Percentiles rank a stretch among this genome's conserved stretches.
Conservation (phyloP, 1,140 invertebrate genomes). For the Vollenhovia emeryi region DNA sequence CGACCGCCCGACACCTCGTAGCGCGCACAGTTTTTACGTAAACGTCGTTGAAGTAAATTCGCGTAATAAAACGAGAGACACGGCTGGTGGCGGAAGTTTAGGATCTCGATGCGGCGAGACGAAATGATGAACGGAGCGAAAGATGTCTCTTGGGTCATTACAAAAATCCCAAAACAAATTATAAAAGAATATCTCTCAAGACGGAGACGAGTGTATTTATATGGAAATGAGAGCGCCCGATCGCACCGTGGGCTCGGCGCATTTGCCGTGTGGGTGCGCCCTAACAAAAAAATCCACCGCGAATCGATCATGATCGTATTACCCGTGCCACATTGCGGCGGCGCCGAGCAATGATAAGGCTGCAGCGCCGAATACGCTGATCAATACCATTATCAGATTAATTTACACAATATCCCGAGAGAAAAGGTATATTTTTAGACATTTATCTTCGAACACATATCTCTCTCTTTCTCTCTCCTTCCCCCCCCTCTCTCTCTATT, state of each 20-base stretch:
- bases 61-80: neutral
- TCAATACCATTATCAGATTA: neutral
- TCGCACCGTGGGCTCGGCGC: neutral
- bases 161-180: neutral
- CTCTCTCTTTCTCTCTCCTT: no score
- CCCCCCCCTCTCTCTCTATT: no score
- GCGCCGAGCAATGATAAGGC: neutral
- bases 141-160: neutral
- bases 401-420: neutral
- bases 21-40: neutral
- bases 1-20: neutral
- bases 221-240: no score
- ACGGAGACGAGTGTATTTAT: neutral
- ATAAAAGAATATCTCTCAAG: no score
- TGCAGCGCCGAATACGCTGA: neutral
- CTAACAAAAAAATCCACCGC: neutral
- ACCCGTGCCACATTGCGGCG: neutral
- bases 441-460: neutral
- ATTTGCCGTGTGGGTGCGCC: neutral
- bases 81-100: neutral
- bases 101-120: neutral
- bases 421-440: neutral
- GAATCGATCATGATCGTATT: conserved; percentile 13
- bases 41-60: neutral
- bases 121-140: neutral